These are phyloP conservation scores for Himalopsyche kuldschensis DNA, from an alignment of 2,888 invertebrate species.

Conservation along the genomic window DNA sequence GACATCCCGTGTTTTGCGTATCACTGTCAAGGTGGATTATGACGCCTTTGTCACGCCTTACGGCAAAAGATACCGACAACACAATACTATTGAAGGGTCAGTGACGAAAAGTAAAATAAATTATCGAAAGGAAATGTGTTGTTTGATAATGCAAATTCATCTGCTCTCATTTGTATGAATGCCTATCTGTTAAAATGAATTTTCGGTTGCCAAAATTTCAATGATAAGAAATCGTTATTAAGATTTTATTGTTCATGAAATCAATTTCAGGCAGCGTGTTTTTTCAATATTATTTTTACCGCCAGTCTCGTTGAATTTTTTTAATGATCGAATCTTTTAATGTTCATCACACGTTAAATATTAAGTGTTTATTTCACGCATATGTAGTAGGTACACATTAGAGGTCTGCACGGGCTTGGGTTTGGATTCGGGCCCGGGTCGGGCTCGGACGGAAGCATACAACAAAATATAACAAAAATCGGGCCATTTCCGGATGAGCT, in stretches of 20 bases:
- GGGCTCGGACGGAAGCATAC: too few species aligned
- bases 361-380: too few species aligned
- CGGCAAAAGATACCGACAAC: constrained; percentile 29
- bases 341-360: too few species aligned
- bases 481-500: too few species aligned
- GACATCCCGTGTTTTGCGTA: background rate
- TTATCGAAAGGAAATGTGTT: background rate
- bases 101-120: background rate
- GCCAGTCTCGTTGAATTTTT: background rate
- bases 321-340: too few species aligned
- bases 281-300: background rate
- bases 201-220: background rate
- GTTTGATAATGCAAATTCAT: background rate
- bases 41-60: constrained; percentile 39
- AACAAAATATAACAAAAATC: too few species aligned
- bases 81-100: constrained; percentile 8
- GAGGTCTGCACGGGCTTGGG: too few species aligned
- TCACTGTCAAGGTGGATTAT: constrained; percentile 22
- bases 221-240: background rate
- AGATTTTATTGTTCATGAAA: background rate
- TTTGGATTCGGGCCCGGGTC: too few species aligned
- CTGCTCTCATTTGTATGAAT: background rate
- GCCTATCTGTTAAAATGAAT: background rate
- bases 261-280: too few species aligned
- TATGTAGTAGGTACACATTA: too few species aligned